phyloP scores from a whole-genome alignment of 2,888 invertebrate genomes.

The Stratiomys singularior region DNA sequence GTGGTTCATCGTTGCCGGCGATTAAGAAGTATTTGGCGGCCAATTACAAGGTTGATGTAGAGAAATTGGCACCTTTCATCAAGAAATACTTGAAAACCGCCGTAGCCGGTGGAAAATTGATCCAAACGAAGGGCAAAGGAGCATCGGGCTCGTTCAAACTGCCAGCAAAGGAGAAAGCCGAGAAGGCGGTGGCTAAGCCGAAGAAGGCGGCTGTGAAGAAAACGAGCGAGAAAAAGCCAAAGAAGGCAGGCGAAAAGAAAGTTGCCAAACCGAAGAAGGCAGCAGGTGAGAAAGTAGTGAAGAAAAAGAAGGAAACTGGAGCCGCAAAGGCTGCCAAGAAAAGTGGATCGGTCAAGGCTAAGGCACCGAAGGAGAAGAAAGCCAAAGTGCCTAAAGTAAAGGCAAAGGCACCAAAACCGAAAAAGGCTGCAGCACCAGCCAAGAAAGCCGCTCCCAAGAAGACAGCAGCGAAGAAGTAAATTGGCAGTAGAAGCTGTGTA shows the following conservation, averaged over 20 bases:
- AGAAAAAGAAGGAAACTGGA: slow-evolving; percentile 48
- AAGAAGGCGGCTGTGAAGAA: slow-evolving; percentile 51
- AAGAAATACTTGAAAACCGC: slow-evolving; percentile 70
- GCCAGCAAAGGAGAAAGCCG: slow-evolving; percentile 54
- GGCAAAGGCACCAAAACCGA: slow-evolving; percentile 46
- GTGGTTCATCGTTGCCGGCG: slow-evolving; percentile 69
- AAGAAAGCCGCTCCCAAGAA: slow-evolving; percentile 24
- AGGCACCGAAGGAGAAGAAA: slow-evolving; percentile 8
- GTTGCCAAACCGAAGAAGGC: slow-evolving; percentile 42
- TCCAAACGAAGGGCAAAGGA: slow-evolving; percentile 56
- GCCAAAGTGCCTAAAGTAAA: neutral
- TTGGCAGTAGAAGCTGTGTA: neutral
- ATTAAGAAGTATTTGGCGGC: slow-evolving; percentile 71
- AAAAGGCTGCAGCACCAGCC: slow-evolving; percentile 5
- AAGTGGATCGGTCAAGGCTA: no score
- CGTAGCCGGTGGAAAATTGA: slow-evolving; percentile 66
- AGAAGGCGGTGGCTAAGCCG: slow-evolving; percentile 36
- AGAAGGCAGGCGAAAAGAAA: slow-evolving; percentile 52
- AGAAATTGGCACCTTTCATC: slow-evolving; percentile 71
- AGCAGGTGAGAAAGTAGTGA: no score
- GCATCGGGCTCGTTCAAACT: slow-evolving; percentile 55
- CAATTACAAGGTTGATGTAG: slow-evolving; percentile 71
- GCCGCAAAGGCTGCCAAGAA: neutral
- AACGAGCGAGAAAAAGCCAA: slow-evolving; percentile 50
- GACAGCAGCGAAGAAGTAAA: slow-evolving; percentile 29